Evolutionary conservation across 2,113 vertebrate species (phyloP), one percentile per base, ranked within the genome.

Genomic region (Collichthys lucidus): DNA sequence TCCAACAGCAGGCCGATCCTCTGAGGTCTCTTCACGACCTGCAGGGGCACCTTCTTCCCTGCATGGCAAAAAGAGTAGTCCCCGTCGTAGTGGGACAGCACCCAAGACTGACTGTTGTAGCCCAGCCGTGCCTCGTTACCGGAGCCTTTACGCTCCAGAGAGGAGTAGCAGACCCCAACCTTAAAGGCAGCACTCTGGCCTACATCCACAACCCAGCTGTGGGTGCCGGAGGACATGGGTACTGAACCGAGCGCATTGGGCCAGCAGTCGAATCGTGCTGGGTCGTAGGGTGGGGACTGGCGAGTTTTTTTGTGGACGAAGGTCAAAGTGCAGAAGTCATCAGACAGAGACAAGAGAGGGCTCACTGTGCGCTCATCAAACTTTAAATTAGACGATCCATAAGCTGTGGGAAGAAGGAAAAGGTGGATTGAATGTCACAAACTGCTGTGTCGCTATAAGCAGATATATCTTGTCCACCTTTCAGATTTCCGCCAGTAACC

Each of bases 221-320:
- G 96, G 2, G 95, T 83, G 16, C 97, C 97, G 0, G 95, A 93
- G 64, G 91, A 95, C 94, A 98, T 93, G 11, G 95, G 80, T 0
- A 52, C 79, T 0, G 92, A 83, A 0, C 96, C 96, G 84, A 99
- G 91, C 3, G 96, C 97, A 0, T 98, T 98, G 91, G 97, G 97
- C 97, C 96, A 99, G 86, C 90, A 92, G 93, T 99, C 97, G 49
- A 99, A 99, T 4, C 96, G 95, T 7, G 96, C 95, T 0, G 96
- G 96, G 88, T 95, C 89, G 44, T 95, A 93, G 19, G 90, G 93
- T 1, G 3, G 87, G 42, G 93, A 89, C 65, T 88, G 77, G 65
- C 95, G 96, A 3, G 91, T 62, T 59, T 96, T 96, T 89, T 96
- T 98, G 64, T 93, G 82, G 4, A 77, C 89, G 94, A 97, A 99